Conservation (phyloP, 2,113 vertebrate genomes). For the Glaucomys volans region DNA sequence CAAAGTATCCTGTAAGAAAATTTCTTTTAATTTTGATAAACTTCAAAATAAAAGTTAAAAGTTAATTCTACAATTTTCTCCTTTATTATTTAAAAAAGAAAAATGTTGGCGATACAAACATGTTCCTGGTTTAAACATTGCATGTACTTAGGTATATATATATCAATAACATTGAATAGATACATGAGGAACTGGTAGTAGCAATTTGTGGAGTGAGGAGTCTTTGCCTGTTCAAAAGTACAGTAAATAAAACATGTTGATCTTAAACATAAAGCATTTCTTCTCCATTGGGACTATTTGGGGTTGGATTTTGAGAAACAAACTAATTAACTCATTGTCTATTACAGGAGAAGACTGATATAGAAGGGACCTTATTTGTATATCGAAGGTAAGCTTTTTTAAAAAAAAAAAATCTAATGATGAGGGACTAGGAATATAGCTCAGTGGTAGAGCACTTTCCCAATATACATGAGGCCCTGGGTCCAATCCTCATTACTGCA, state of each 20-base stretch:
- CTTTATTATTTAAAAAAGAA: conserved; percentile 37
- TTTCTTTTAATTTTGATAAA: conserved; percentile 20
- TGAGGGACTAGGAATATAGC: neutral
- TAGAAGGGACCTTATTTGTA: conserved; percentile 98
- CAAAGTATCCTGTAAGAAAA: neutral
- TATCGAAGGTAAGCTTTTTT: conserved; percentile 93
- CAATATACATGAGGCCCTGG: neutral
- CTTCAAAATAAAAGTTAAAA: neutral
- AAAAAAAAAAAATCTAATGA: neutral
- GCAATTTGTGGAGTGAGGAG: neutral
- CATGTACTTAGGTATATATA: neutral
- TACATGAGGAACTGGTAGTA: neutral
- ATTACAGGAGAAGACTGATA: conserved; percentile 96
- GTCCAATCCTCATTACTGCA: neutral
- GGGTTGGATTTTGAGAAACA: neutral
- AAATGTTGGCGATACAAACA: neutral
- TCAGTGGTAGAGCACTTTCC: neutral
- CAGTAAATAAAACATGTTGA: conserved; percentile 10
- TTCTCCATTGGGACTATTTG: conserved; percentile 1
- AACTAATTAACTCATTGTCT: conserved; percentile 66
- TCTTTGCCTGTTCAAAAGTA: conserved; percentile 35
- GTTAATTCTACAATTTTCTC: conserved; percentile 2
- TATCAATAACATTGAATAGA: neutral
- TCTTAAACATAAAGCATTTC: neutral
- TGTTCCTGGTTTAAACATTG: neutral